phyloP scores from a whole-genome alignment of 2,888 invertebrate species.

The Hypena proboscidalis region DNA sequence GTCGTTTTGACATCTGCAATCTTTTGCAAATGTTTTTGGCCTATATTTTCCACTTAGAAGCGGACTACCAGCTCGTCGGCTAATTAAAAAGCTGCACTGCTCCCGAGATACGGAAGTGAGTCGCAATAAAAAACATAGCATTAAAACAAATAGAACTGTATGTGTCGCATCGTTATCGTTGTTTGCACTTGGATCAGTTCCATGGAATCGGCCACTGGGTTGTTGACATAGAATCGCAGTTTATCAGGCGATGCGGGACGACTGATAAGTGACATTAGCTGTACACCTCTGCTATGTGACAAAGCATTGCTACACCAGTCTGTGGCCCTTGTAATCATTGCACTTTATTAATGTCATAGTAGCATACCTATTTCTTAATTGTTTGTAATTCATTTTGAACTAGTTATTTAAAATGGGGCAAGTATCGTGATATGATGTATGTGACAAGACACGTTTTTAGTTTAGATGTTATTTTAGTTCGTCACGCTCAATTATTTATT shows the following conservation, averaged over 20 bases:
- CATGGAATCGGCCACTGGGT: conserved; percentile 46
- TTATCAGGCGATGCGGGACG: conserved; percentile 34
- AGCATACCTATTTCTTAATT: too few species aligned
- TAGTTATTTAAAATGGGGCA: too few species aligned
- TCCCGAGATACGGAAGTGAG: conserved; percentile 12
- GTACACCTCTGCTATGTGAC: conserved; percentile 23
- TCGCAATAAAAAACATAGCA: conserved; percentile 18
- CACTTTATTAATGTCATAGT: not conserved
- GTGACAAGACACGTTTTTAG: too few species aligned
- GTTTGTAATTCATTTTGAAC: too few species aligned
- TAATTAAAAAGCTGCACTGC: too few species aligned
- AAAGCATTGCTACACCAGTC: conserved; percentile 1
- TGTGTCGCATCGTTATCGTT: conserved; percentile 35
- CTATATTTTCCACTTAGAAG: too few species aligned
- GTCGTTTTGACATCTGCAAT: too few species aligned
- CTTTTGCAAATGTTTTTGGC: too few species aligned
- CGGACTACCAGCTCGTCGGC: too few species aligned
- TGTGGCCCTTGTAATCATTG: not conserved
- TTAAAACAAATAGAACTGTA: conserved; percentile 16
- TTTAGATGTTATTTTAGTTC: too few species aligned
- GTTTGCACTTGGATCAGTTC: conserved; percentile 46
- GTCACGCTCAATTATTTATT: too few species aligned
- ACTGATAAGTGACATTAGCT: conserved; percentile 38
- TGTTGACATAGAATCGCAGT: conserved; percentile 43
- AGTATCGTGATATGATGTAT: too few species aligned